Evolutionary conservation across 2,113 vertebrate genomes (phyloP).

Genomic region (Oenanthe melanoleuca): DNA sequence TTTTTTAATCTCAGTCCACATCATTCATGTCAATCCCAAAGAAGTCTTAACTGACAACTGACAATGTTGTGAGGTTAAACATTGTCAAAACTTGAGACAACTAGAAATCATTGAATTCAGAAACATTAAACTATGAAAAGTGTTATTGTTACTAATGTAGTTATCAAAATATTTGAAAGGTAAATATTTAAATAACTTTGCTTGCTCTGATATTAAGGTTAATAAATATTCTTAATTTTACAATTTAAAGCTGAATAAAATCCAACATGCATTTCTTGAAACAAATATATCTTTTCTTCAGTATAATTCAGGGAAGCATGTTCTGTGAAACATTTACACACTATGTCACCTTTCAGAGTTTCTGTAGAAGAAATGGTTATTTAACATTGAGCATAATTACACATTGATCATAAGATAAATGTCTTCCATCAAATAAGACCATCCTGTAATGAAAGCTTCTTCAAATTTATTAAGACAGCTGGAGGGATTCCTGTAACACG

Average conservation of each 20-base stretch:
- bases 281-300: neutral
- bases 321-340: neutral
- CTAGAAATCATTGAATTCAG: neutral
- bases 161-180: neutral
- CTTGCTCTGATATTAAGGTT: neutral
- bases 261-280: neutral
- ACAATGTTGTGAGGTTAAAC: neutral
- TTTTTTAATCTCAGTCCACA: neutral
- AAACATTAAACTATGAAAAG: neutral
- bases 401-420: neutral
- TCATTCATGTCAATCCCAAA: neutral
- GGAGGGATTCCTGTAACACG: neutral
- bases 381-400: neutral
- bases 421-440: neutral
- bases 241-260: neutral
- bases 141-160: neutral
- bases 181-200: neutral
- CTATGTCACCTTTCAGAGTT: neutral
- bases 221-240: neutral
- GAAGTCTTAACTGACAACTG: neutral
- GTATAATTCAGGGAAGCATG: neutral
- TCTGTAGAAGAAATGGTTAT: neutral
- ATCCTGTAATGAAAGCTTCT: neutral
- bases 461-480: neutral
- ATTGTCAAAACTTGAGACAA: neutral